Conservation (phyloP, 2,888 invertebrate genomes). For the Heliconius hortense region DNA sequence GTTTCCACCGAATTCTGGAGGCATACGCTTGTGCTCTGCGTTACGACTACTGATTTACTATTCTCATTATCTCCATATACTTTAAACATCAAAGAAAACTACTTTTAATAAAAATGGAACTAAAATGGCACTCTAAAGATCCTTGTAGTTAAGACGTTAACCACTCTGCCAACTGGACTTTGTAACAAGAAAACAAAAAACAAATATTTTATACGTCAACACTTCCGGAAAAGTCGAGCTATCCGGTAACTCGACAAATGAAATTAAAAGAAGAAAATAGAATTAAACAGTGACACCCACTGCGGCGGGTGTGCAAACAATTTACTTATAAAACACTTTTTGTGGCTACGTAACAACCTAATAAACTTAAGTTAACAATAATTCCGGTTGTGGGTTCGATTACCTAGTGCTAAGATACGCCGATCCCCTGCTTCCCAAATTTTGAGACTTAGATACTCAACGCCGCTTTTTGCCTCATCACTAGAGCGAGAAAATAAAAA, state of each 20-base stretch:
- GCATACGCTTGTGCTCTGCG: too few relatives aligned
- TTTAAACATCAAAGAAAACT: background rate
- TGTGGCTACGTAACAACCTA: constrained; percentile 39
- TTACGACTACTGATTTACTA: too few relatives aligned
- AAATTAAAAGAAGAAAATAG: constrained; percentile 10
- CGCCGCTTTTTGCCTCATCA: background rate
- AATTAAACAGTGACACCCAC: constrained; percentile 23
- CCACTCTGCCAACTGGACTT: background rate
- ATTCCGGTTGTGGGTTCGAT: background rate
- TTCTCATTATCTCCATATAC: too few relatives aligned
- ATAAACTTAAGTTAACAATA: constrained; percentile 49
- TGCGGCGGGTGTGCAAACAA: constrained; percentile 27
- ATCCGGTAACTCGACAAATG: constrained; percentile 5
- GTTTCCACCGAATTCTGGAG: too few relatives aligned
- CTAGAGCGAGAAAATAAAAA: background rate
- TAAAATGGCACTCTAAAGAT: background rate
- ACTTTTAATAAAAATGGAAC: background rate
- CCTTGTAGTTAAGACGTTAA: background rate
- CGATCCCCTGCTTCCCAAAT: too few relatives aligned
- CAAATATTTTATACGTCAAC: constrained; percentile 11
- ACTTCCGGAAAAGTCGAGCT: constrained; percentile 4
- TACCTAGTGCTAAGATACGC: too few relatives aligned
- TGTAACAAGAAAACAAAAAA: background rate
- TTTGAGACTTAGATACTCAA: too few relatives aligned
- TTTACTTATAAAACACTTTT: constrained; percentile 39